A percentile compares a stretch with the other conserved stretches of the same genome.
phyloP scores from a whole-genome alignment of 2,888 invertebrate genomes.

The Rhogogaster chlorosoma region DNA sequence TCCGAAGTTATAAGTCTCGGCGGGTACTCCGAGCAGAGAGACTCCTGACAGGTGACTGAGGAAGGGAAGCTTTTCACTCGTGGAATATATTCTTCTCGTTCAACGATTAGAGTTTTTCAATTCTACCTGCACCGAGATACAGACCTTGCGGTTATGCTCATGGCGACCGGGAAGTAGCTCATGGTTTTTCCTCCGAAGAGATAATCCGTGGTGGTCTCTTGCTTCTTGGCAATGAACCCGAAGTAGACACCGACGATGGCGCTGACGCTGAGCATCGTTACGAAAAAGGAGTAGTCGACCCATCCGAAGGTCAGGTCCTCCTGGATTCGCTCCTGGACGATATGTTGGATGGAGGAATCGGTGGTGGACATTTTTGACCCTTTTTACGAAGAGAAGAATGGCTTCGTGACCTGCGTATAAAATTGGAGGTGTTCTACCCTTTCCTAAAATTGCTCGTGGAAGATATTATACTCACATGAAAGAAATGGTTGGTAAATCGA shows the following conservation, averaged over 20 bases:
- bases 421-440: neutral
- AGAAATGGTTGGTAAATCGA: neutral
- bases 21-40: constrained; percentile 86
- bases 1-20: constrained; percentile 87
- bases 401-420: neutral
- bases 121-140: neutral
- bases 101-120: neutral
- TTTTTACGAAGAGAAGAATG: neutral
- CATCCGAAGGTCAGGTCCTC: constrained; percentile 77
- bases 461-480: neutral
- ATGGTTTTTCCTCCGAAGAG: constrained; percentile 87
- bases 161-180: constrained; percentile 86
- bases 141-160: constrained; percentile 87
- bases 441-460: neutral
- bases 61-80: constrained; percentile 43
- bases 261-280: constrained; percentile 79
- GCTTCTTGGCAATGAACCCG: constrained; percentile 81
- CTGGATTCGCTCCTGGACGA: neutral
- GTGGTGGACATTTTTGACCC: neutral
- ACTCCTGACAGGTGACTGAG: constrained; percentile 87
- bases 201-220: constrained; percentile 84
- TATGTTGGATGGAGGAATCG: neutral
- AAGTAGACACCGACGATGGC: constrained; percentile 82
- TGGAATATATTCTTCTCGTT: neutral
- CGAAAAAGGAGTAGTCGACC: constrained; percentile 81